These are phyloP conservation scores for Cephus spinipes DNA, from an alignment of 2,888 invertebrate species.

Conservation along the genomic window DNA sequence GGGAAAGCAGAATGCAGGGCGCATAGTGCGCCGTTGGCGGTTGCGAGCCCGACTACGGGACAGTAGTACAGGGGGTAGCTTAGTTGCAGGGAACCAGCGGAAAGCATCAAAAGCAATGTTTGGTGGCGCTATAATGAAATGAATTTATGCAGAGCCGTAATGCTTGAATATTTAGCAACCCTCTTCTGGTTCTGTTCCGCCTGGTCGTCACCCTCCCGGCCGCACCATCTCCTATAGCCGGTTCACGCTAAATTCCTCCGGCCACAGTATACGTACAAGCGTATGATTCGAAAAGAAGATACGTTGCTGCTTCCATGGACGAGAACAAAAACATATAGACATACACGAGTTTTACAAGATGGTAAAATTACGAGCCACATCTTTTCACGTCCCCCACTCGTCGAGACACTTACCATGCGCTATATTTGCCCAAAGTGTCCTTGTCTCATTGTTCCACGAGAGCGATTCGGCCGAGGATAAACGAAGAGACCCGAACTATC, in stretches of 20 bases:
- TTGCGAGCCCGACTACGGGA: constrained; percentile 39
- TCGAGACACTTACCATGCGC: background rate
- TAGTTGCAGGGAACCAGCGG: constrained; percentile 48
- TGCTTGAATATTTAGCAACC: constrained; percentile 68
- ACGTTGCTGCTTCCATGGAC: background rate
- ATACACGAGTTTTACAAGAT: too few relatives aligned
- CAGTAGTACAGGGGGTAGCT: constrained; percentile 41
- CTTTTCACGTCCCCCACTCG: background rate
- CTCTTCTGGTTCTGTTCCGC: constrained; percentile 63
- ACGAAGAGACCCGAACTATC: constrained; percentile 26
- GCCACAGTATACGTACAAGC: background rate
- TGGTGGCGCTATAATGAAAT: constrained; percentile 74
- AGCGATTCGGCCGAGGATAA: background rate
- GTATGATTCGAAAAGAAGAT: background rate
- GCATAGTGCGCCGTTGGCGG: constrained; percentile 37
- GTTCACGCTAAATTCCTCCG: constrained; percentile 11
- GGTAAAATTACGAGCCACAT: too few relatives aligned
- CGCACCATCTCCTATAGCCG: constrained; percentile 7
- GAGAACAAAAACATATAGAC: background rate
- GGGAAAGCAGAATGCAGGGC: constrained; percentile 32
- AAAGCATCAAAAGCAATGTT: constrained; percentile 71
- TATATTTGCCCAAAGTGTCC: background rate
- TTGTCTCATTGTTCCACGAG: background rate
- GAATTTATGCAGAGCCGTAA: constrained; percentile 76
- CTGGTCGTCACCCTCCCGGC: constrained; percentile 39